These are phyloP conservation scores for Elephantulus edwardii DNA, from an alignment of 2,113 vertebrate genomes.

Conservation along the genomic window DNA sequence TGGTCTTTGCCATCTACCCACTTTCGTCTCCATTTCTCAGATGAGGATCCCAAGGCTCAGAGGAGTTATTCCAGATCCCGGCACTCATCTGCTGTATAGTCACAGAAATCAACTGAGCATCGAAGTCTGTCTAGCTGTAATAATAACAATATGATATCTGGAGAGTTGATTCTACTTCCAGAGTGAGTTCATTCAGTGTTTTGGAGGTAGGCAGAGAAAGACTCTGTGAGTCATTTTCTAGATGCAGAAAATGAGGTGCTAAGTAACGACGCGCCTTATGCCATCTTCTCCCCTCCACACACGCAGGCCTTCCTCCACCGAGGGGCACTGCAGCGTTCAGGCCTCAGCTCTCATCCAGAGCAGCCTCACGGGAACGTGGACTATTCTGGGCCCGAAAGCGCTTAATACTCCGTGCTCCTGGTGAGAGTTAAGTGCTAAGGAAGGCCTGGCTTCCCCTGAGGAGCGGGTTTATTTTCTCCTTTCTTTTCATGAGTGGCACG, in stretches of 20 bases:
- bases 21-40: background rate
- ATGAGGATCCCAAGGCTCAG: background rate
- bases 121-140: background rate
- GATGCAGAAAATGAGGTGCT: background rate
- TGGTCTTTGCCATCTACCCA: background rate
- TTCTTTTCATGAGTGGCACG: background rate
- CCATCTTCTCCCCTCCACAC: background rate
- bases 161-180: background rate
- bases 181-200: background rate
- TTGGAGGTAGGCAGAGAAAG: slow-evolving; percentile 3
- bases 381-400: slow-evolving; percentile 10
- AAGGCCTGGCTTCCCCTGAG: no score
- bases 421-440: background rate
- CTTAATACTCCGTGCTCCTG: background rate
- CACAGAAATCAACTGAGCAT: background rate
- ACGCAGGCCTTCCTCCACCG: background rate
- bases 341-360: background rate
- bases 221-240: background rate
- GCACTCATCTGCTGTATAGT: background rate
- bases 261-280: background rate
- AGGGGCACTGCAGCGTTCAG: no score
- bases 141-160: background rate
- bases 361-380: background rate
- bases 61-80: background rate
- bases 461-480: background rate